A percentile compares a stretch with the other conserved stretches of the same genome.
phyloP scores from a whole-genome alignment of 2,888 invertebrate species.

The Apodemia duryi region DNA sequence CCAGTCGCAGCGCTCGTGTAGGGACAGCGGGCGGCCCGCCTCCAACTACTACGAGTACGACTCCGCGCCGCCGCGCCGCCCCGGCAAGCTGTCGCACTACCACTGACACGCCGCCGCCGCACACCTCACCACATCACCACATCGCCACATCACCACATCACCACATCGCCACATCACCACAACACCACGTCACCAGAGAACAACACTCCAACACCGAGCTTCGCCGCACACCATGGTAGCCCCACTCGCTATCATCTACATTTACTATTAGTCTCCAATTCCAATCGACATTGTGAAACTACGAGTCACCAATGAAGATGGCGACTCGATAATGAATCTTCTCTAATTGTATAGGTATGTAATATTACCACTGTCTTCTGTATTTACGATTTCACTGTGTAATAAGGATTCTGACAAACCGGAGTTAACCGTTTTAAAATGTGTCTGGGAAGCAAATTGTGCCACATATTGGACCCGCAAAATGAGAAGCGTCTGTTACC shows the following conservation, averaged over 20 bases:
- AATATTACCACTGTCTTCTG: no score
- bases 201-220: not conserved
- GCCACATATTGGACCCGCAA: not conserved
- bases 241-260: no score
- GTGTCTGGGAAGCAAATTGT: not conserved
- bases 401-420: no score
- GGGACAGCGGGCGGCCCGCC: conserved; percentile 82
- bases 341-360: no score
- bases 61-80: conserved; percentile 80
- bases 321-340: no score
- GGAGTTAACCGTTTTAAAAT: no score
- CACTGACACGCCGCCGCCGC: conserved; percentile 45
- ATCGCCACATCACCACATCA: no score
- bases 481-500: not conserved
- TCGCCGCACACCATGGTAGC: not conserved
- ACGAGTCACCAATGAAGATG: no score
- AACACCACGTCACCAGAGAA: not conserved
- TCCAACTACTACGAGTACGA: conserved; percentile 93
- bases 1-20: conserved; percentile 82
- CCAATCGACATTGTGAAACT: no score
- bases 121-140: not conserved
- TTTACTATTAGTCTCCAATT: not conserved
- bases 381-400: no score
- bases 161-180: no score
- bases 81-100: conserved; percentile 73